phyloP scores from a whole-genome alignment of 2,797 vertebrate genomes.

The Esox lucius region DNA sequence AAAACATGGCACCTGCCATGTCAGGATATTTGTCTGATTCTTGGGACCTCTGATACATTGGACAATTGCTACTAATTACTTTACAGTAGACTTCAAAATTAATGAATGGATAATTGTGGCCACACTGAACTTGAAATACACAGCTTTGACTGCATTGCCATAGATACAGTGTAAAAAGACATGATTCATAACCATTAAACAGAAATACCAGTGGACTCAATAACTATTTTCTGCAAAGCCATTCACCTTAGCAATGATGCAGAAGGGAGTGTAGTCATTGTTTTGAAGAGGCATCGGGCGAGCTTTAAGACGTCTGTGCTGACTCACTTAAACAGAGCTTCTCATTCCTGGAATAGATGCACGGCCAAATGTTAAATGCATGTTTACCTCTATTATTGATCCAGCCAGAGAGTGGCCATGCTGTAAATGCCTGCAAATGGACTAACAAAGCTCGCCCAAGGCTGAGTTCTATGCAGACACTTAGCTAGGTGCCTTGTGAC shows the following conservation, averaged over 20 bases:
- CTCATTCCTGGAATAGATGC: slow-evolving; percentile 55
- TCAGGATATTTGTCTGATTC: too few relatives aligned
- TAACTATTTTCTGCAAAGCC: background rate
- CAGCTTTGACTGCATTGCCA: background rate
- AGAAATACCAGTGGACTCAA: background rate
- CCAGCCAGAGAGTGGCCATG: slow-evolving; percentile 19
- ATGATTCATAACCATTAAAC: background rate
- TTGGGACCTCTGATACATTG: too few relatives aligned
- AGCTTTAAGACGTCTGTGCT: background rate
- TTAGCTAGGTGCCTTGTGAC: slow-evolving; percentile 32
- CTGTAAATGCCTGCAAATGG: slow-evolving; percentile 1
- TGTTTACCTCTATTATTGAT: slow-evolving; percentile 62
- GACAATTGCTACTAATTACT: too few relatives aligned
- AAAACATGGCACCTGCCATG: too few relatives aligned
- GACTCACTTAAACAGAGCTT: slow-evolving; percentile 8
- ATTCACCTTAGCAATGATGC: background rate
- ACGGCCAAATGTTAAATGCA: slow-evolving; percentile 51
- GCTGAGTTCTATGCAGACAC: slow-evolving; percentile 1
- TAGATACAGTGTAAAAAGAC: background rate
- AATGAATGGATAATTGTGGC: background rate
- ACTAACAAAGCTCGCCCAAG: background rate
- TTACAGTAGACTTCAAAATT: background rate
- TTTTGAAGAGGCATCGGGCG: background rate
- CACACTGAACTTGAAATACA: background rate
- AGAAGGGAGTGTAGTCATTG: background rate